Base-by-base conservation (phyloP, 2,113 vertebrate genomes). In the Amblyornis subalaris region DNA sequence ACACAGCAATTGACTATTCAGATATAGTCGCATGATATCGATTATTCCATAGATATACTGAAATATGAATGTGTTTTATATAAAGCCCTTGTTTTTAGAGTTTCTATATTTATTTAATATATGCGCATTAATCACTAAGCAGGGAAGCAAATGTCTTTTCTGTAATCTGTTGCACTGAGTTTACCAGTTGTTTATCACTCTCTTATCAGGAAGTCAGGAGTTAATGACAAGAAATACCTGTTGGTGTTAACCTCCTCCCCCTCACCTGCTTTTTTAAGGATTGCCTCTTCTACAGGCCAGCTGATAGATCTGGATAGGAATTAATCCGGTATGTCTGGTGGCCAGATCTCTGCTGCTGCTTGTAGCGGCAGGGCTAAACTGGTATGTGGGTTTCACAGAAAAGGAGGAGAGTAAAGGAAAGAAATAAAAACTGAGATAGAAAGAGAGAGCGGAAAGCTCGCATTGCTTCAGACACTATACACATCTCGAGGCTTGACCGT, bases 161-260 rank as follows among this genome's bases (percentile, higher is more conserved):
- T 75, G n/a, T 92, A 36, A 79, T 75, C 81, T 89, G 47, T 93
- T 96, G 66, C 82, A 77, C 47, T 57, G 64, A 94, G 78, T 96
- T 96, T 94, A 83, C 70, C 84, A 62, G 80, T 91, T 47, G 29
- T 96, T 96, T 96, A 95, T 97, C 94, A 92, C 80, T 79, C 71
- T 87, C 57, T 92, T 97, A 96, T 94, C 96, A 96, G 94, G 88
- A 95, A 96, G 62, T 85, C 80, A 77, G 78, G 84, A 96, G 84
- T 85, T 96, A 92, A 81, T 21, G 71, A 95, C 79, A 93, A 94
- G 85, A 94, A 94, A 92, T 97, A 97, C 97, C 96, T 97, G 97
- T 97, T 96, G 94, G 92, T 89, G 64, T 85, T 87, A 93, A 92
- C 91, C 53, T 88, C 85, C 91, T 78, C 65, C 70, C 72, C 80